These are phyloP conservation scores for Laticauda laticaudata DNA, from an alignment of 2,113 vertebrate species.

Conservation along the genomic window DNA sequence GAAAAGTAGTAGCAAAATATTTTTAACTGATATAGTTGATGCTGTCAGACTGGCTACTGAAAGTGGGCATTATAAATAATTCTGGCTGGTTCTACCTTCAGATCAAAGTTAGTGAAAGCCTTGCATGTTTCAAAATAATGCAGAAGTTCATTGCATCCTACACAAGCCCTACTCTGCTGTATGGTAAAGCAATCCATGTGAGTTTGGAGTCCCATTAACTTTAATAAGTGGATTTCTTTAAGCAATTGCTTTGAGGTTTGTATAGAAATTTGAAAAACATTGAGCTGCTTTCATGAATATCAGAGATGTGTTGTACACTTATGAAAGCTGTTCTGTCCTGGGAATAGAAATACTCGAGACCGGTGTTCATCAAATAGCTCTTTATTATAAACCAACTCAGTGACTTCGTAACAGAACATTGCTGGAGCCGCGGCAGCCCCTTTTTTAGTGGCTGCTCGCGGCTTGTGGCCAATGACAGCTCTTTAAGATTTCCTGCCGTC, in stretches of 20 bases:
- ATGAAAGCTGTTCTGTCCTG: background rate
- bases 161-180: background rate
- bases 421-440: no score
- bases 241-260: background rate
- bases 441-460: no score
- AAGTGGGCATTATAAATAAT: background rate
- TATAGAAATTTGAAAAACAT: background rate
- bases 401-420: no score
- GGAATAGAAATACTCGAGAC: no score
- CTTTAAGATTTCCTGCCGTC: no score
- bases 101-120: background rate
- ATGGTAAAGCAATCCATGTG: background rate
- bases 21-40: background rate
- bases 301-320: background rate
- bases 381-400: no score
- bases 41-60: background rate
- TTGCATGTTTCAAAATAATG: background rate
- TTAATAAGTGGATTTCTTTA: background rate
- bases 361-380: no score
- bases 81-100: background rate
- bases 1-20: background rate
- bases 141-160: background rate
- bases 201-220: background rate
- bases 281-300: background rate
- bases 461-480: no score